Percentiles rank a stretch among this genome's conserved stretches.
Evolutionary conservation across 2,113 vertebrate genomes (phyloP).

Genomic region (cat (Felis catus)): DNA sequence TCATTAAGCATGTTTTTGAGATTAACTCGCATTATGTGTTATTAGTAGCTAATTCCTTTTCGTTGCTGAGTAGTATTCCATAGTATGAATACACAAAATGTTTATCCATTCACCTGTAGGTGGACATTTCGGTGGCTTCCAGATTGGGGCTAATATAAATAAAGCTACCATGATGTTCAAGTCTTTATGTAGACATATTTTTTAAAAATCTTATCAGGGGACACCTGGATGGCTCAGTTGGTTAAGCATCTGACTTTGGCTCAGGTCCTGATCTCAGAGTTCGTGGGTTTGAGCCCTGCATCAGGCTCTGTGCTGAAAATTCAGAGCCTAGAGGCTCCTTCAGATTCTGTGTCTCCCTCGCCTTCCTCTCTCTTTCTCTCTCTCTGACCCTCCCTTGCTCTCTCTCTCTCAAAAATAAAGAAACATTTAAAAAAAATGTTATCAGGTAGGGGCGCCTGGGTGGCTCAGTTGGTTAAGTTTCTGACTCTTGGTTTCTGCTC

Average conservation of each 20-base stretch:
- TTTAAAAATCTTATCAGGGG: background rate
- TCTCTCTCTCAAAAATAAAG: too few species aligned
- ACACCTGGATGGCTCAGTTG: background rate
- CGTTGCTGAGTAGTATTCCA: background rate
- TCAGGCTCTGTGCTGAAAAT: too few species aligned
- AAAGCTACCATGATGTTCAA: background rate
- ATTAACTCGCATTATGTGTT: background rate
- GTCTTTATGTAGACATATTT: background rate
- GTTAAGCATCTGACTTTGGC: background rate
- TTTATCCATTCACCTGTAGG: background rate
- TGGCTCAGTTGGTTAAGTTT: too few species aligned
- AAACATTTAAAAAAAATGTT: too few species aligned
- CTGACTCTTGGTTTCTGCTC: too few species aligned
- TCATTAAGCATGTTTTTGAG: background rate
- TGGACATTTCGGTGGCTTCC: background rate
- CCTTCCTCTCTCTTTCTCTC: too few species aligned
- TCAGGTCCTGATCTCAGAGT: background rate
- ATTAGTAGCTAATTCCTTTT: background rate
- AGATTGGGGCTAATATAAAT: background rate
- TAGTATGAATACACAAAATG: too few species aligned
- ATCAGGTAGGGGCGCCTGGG: too few species aligned
- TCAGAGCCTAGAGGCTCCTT: too few species aligned
- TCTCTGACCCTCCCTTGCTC: too few species aligned
- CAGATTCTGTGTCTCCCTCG: too few species aligned
- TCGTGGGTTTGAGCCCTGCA: too few species aligned